Evolutionary conservation across 1,140 invertebrate genomes (phyloP).

Genomic region (Leptinotarsa undecemlineata): DNA sequence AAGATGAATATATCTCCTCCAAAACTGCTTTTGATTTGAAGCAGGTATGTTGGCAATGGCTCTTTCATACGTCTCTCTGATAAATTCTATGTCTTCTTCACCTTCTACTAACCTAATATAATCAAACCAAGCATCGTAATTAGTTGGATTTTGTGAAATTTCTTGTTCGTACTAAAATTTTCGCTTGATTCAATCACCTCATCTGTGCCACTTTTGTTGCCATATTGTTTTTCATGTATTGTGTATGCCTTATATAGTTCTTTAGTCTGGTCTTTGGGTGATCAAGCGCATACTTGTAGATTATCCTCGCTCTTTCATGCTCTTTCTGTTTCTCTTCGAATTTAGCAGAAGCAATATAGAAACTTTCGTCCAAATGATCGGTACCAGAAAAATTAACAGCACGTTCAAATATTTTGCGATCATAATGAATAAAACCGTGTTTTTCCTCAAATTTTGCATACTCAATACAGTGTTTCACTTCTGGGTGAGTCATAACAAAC

Average conservation of each 20-base stretch:
- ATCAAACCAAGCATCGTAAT: conserved; percentile 99
- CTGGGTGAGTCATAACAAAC: conserved; percentile 96
- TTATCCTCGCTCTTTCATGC: conserved; percentile 93
- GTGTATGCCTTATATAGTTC: conserved; percentile 98
- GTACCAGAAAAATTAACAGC: too few species aligned
- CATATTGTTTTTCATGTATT: conserved; percentile 99
- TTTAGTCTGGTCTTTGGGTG: conserved; percentile 90
- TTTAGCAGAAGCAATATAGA: conserved; percentile 96
- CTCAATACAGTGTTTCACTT: conserved; percentile 97
- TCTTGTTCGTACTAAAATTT: conserved; percentile 97
- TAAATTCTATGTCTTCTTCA: conserved; percentile 72
- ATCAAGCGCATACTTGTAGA: conserved; percentile 98
- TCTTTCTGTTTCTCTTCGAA: conserved; percentile 99
- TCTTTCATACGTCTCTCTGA: conserved; percentile 94
- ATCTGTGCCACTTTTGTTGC: conserved; percentile 93
- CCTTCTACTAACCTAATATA: conserved; percentile 88
- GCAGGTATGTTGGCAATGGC: conserved; percentile 97
- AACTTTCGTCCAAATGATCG: conserved; percentile 89
- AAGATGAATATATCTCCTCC: too few species aligned
- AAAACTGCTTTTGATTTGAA: conserved; percentile 84
- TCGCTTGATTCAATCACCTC: conserved; percentile 97
- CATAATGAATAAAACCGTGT: conserved; percentile 88
- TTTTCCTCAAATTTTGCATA: conserved; percentile 96
- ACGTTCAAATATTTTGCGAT: conserved; percentile 89
- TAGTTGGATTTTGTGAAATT: conserved; percentile 90